Base-by-base conservation (phyloP, 2,113 vertebrate genomes). In the Nothoprocta pentlandii region DNA sequence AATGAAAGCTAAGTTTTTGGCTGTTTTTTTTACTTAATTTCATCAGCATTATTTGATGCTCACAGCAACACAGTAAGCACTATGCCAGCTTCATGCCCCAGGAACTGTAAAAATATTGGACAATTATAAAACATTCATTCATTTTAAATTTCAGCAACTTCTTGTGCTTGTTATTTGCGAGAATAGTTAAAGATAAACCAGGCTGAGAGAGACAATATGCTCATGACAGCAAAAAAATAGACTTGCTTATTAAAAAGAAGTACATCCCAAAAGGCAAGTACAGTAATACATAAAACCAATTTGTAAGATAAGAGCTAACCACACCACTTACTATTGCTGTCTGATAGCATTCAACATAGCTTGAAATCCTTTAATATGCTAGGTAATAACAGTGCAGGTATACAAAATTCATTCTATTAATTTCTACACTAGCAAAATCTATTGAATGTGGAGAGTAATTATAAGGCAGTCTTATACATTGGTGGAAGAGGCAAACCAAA, bases 321-420 rank as follows among this genome's bases (percentile, higher is more conserved):
- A 46, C 74, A 69, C 91, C 91, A 92, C 67, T 94, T 82, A 87
- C 47, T 82, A 84, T 34, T 95, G 80, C 83, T 86, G 92, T 85
- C 91, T 92, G 95, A 95, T 89, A 91, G 80, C 70, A 91, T 92
- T 94, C 86, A 92, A 7, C 82, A 92, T 83, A 46, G 59, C 84
- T 80, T 91, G 78, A 89, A 93, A 92, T 80, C 94, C 84, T 89
- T 95, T 96, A 95, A 93, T 91, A 85, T 68, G 59, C 54, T 46
- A 89, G 39, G 84, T 80, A 91, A 91, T 2, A 6, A 89, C 83
- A 73, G 70, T 85, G 89, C 81, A 62, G 85, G 94, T 96, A 92
- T 73, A 96, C 91, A 96, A 90, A 96, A 96, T 92, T 92, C 93
- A 89, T 93, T 93, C 92, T 85, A 94, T 95, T 96, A 97, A 92